Conservation (phyloP, 2,888 invertebrate species). For the Meganola albula region DNA sequence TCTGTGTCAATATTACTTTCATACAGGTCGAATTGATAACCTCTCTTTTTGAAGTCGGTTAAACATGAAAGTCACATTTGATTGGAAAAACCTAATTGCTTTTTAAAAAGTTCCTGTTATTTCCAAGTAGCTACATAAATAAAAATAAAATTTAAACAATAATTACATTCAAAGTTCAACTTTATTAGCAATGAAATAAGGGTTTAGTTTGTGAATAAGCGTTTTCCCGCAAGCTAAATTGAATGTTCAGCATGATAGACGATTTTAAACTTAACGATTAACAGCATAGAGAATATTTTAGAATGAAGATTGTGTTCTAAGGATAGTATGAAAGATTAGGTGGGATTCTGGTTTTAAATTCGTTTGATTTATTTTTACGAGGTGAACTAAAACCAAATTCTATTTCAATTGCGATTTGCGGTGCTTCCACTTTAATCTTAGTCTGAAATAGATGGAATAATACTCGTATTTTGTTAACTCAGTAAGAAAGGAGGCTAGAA, state of each 20-base stretch:
- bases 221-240: conserved; percentile 27
- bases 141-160: too few species aligned
- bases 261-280: conserved; percentile 32
- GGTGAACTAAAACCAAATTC: conserved; percentile 39
- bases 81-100: too few species aligned
- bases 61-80: too few species aligned
- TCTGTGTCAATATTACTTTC: too few species aligned
- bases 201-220: conserved; percentile 38
- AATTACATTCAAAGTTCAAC: conserved; percentile 37
- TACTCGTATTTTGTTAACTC: too few species aligned
- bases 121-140: too few species aligned
- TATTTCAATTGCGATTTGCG: conserved; percentile 19
- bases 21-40: too few species aligned
- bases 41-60: too few species aligned
- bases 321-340: conserved; percentile 50
- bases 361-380: conserved; percentile 61
- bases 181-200: conserved; percentile 38
- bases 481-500: too few species aligned
- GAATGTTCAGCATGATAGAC: conserved; percentile 20
- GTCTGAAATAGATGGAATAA: conserved; percentile 10
- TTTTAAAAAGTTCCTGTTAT: too few species aligned
- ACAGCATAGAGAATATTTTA: conserved; percentile 39
- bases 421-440: conserved; percentile 12
- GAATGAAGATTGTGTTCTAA: conserved; percentile 18
- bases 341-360: conserved; percentile 53